Evolutionary conservation across 2,113 vertebrate species (phyloP), one percentile per base, ranked within the genome.

Genomic region (Choloepus hoffmanni): DNA sequence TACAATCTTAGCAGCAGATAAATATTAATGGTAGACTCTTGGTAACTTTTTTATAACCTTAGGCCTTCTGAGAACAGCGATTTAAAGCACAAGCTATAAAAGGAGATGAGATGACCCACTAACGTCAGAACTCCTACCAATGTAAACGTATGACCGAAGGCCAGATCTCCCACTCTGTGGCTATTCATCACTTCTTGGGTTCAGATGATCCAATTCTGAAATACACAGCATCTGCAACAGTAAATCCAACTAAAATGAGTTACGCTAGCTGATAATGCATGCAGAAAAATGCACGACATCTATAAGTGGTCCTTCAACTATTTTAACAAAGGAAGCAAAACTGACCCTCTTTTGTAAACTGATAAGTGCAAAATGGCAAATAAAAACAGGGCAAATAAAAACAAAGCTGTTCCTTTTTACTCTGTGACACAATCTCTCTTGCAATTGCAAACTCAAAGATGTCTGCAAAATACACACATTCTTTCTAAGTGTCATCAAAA

Each of bases 151-250:
- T 90, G 50, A 85, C 92, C 67, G 85, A 94, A 81, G 33, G 72
- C 48, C 93, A 91, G 43, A 85, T 82, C 78, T 53, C 58, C 50
- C 82, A 63, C 15, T 73, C 48, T 0, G 0, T 83, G 77, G 53
- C 70, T 88, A 93, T 53, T 79, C 40, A 48, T 55, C 63, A 68
- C 82, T 91, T 83, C 91, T 91, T 68, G 21, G 7, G 26, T 74
- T 96, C 85, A 96, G 87, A 92, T 91, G 96, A 96, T 89, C 83
- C 79, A 78, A 93, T 95, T 97, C 92, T 91, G 87, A 94, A 93
- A 93, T 65, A 88, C 30, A 73, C 18, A 84, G 63, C 63, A 95
- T 79, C 50, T 74, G 73, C 67, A 92, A 89, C 0, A 7, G 58
- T 83, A 79, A 96, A 93, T 50, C 68, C 45, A 55, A 87, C 86